phyloP scores from a whole-genome alignment of 1,140 invertebrate species.

The Drosophila carrolli region DNA sequence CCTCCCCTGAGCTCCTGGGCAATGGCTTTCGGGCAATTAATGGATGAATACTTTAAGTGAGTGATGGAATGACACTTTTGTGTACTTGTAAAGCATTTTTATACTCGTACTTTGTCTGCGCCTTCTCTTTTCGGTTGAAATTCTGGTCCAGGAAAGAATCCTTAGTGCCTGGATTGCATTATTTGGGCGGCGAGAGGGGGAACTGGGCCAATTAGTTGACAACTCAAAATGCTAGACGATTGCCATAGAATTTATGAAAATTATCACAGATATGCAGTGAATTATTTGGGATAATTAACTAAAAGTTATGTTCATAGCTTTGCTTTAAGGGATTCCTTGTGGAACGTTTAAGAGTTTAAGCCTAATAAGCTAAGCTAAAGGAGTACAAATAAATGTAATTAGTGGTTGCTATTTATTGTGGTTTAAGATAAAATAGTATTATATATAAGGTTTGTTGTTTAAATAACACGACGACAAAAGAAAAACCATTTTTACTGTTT shows the following conservation, averaged over 20 bases:
- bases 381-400: neutral
- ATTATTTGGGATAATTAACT: conserved; percentile 60
- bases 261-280: conserved; percentile 62
- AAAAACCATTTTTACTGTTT: too few relatives aligned
- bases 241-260: conserved; percentile 76
- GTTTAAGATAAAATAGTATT: too few relatives aligned
- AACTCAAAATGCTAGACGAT: conserved; percentile 42
- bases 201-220: conserved; percentile 68
- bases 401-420: too few relatives aligned
- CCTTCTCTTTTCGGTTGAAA: conserved; percentile 7
- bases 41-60: conserved; percentile 85
- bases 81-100: conserved; percentile 83
- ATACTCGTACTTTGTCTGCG: conserved; percentile 52
- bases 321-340: conserved; percentile 11
- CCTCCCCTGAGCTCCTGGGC: conserved; percentile 24
- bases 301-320: conserved; percentile 40
- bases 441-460: too few relatives aligned
- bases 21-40: conserved; percentile 84
- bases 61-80: conserved; percentile 84
- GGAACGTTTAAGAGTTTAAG: neutral
- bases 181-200: conserved; percentile 39
- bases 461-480: too few relatives aligned
- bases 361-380: neutral
- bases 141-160: conserved; percentile 47
- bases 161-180: conserved; percentile 31